A percentile compares a stretch with the other conserved stretches of the same genome.
Evolutionary conservation across 2,888 invertebrate species (phyloP).

Genomic region (Napeogenes sylphis): DNA sequence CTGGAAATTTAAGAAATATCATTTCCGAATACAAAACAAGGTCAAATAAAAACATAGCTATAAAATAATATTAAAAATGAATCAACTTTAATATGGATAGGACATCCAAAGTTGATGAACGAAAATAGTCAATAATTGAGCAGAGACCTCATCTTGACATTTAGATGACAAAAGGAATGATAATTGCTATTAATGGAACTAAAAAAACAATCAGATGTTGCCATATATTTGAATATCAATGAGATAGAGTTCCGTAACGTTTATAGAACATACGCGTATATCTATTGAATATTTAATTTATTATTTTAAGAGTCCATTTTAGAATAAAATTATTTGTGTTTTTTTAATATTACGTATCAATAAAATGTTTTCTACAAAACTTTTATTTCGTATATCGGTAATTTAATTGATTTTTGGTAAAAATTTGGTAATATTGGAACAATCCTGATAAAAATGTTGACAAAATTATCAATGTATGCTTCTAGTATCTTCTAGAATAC

Average conservation of each 20-base stretch:
- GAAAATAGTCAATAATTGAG: not conserved
- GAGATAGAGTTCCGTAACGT: not conserved
- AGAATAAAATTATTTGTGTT: too few species aligned
- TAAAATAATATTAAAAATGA: not conserved
- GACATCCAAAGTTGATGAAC: conserved; percentile 3
- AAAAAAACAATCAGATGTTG: not conserved
- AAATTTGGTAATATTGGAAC: too few species aligned
- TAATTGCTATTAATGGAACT: conserved; percentile 27
- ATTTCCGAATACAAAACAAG: not conserved
- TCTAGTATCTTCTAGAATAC: not conserved
- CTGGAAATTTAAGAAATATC: not conserved
- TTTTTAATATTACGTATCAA: too few species aligned
- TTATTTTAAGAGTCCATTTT: not conserved
- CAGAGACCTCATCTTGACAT: conserved; percentile 10
- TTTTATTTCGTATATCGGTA: too few species aligned
- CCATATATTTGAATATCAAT: not conserved
- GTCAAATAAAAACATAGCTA: conserved; percentile 2
- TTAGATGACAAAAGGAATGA: conserved; percentile 26
- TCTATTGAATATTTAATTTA: not conserved
- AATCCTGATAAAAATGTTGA: too few species aligned
- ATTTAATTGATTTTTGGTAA: too few species aligned
- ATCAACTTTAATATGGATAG: not conserved
- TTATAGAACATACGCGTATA: not conserved
- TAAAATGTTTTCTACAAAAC: too few species aligned
- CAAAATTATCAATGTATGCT: too few species aligned